Percentiles rank a stretch among this genome's conserved stretches.
Evolutionary conservation across 2,113 vertebrate species (phyloP).

Genomic region (Pelobates fuscus): DNA sequence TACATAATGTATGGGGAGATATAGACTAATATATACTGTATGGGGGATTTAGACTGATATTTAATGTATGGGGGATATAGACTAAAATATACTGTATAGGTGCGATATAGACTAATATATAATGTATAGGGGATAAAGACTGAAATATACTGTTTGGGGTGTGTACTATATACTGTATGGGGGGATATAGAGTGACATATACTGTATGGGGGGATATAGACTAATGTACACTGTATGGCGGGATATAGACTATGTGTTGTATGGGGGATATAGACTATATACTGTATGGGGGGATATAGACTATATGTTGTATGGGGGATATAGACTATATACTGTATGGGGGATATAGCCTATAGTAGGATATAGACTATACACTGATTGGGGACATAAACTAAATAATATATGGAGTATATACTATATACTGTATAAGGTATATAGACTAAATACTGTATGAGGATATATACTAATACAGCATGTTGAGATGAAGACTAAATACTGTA

Average conservation of each 20-base stretch:
- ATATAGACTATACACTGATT: neutral
- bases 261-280: too few species aligned
- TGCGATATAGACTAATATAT: neutral
- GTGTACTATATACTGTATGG: neutral
- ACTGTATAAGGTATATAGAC: neutral
- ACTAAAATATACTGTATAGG: neutral
- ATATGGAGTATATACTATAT: neutral
- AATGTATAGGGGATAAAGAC: too few species aligned
- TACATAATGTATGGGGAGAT: too few species aligned
- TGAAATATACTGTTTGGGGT: too few species aligned
- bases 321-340: neutral
- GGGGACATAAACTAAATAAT: neutral
- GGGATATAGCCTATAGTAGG: neutral
- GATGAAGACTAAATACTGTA: too few species aligned
- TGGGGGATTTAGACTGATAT: neutral
- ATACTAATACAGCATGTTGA: too few species aligned
- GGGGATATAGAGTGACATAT: neutral
- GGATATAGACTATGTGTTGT: neutral
- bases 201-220: neutral
- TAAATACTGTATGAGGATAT: neutral
- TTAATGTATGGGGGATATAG: neutral
- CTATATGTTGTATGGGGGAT: neutral
- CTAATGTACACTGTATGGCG: neutral
- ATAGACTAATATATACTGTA: too few species aligned
- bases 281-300: neutral